Base-by-base conservation (phyloP, 2,888 invertebrate genomes). In the Eudasyphora cyanicolor region DNA sequence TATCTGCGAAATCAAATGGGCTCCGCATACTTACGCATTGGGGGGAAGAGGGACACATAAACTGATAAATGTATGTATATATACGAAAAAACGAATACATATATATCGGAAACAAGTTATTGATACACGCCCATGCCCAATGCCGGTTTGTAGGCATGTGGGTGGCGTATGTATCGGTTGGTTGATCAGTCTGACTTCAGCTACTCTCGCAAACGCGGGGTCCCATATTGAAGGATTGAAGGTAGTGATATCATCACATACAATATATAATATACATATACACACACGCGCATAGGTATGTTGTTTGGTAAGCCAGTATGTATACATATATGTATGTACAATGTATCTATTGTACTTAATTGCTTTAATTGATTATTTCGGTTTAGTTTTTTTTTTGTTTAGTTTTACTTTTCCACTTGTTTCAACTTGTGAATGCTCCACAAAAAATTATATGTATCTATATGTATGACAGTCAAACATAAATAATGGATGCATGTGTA, bases 381-480 rank as follows among this genome's bases (percentile, higher is more conserved):
- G 6, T 78, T 78, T 38, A 24, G 7, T 35, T 70, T 69, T 76
- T 7, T 67, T 14, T 67, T 64, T 69, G 29, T 60, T 83, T 84
- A 82, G 85, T 87, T 89, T 88, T 87, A 88, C 88, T 89, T 89
- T 89, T 88, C 77, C 87, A 89, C 90, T 91, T 91, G 90, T 89
- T 91, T 91, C 91, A 91, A 91, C 90, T 88, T 91, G 91, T 90
- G 89, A 91, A 91, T 89, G 90, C 89, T 91, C 90, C 91, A 91
- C 90, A 91, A 90, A 90, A 90, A 87, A 76, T 84, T 81, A 77
- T 86, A 88, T 88, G 67, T 88, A n/a, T n/a, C n/a, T n/a, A 89
- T 89, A 89, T 87, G 87, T 80, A n/a, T n/a, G n/a, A n/a, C 78
- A 81, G 78, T 82, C 77, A 73, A 17, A 27, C 62, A n/a, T n/a